These are phyloP conservation scores for Kuschelorhynchus macadamiae DNA, from an alignment of 2,888 invertebrate species.

Conservation along the genomic window DNA sequence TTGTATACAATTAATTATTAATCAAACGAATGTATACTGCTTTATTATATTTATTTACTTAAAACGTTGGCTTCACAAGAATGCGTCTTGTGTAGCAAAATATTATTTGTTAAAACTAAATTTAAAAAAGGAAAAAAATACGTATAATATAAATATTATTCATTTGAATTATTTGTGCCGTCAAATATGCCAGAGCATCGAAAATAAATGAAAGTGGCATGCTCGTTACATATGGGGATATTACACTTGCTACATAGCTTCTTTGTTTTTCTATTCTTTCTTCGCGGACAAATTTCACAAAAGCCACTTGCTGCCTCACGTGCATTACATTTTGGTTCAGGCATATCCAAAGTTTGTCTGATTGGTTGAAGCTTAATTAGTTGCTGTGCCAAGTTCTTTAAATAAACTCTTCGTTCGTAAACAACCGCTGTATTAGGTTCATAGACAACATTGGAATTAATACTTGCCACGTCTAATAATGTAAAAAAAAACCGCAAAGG, in stretches of 20 bases:
- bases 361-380: background rate
- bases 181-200: no score
- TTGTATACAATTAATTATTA: no score
- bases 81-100: no score
- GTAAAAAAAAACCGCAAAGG: background rate
- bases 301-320: background rate
- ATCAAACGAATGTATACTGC: no score
- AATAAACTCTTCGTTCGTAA: background rate
- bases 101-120: no score
- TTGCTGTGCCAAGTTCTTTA: constrained; percentile 1
- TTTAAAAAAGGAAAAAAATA: no score
- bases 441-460: background rate
- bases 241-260: constrained; percentile 5
- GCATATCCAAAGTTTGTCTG: background rate
- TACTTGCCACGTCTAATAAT: background rate
- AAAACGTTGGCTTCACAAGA: no score
- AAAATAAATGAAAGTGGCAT: no score
- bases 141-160: no score
- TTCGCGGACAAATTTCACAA: background rate
- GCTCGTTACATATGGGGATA: background rate
- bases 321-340: background rate
- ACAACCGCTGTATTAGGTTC: background rate
- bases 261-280: background rate
- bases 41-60: no score
- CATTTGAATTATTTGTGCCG: no score